These are phyloP conservation scores for Galeruca laticollis DNA, from an alignment of 2,888 invertebrate genomes.

Conservation along the genomic window DNA sequence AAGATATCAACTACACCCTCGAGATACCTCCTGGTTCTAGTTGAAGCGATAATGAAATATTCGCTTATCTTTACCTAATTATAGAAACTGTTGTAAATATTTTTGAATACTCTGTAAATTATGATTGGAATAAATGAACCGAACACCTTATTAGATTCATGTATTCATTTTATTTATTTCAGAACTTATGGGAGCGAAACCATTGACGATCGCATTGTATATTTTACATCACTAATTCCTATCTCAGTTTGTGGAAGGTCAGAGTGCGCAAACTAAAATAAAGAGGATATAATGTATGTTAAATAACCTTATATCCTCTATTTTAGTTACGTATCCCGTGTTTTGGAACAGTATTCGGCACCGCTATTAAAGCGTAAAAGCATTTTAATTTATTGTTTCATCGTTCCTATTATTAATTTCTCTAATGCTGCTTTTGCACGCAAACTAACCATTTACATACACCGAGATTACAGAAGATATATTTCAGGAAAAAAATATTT, in stretches of 20 bases:
- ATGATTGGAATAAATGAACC: too few relatives aligned
- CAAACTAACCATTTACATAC: constrained; percentile 18
- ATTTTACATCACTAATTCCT: too few relatives aligned
- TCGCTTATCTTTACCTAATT: too few relatives aligned
- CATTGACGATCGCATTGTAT: too few relatives aligned
- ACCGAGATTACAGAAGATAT: constrained; percentile 5
- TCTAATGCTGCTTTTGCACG: constrained; percentile 18
- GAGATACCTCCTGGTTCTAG: constrained; percentile 48
- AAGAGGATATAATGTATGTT: too few relatives aligned
- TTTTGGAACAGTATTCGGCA: neutral
- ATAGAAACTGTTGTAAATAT: too few relatives aligned
- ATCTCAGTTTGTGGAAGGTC: too few relatives aligned
- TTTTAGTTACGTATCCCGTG: constrained; percentile 3
- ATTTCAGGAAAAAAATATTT: constrained; percentile 6
- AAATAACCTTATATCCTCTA: neutral
- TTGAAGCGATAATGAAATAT: constrained; percentile 38
- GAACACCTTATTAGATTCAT: too few relatives aligned
- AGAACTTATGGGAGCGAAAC: too few relatives aligned
- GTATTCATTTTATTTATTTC: too few relatives aligned
- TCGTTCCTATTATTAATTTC: constrained; percentile 18
- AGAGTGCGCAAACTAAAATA: too few relatives aligned
- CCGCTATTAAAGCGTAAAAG: constrained; percentile 6
- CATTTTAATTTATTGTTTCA: constrained; percentile 21
- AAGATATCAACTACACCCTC: constrained; percentile 42
- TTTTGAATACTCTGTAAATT: too few relatives aligned